phyloP scores from a whole-genome alignment of 2,888 invertebrate species.

The Plagiodera versicolora region DNA sequence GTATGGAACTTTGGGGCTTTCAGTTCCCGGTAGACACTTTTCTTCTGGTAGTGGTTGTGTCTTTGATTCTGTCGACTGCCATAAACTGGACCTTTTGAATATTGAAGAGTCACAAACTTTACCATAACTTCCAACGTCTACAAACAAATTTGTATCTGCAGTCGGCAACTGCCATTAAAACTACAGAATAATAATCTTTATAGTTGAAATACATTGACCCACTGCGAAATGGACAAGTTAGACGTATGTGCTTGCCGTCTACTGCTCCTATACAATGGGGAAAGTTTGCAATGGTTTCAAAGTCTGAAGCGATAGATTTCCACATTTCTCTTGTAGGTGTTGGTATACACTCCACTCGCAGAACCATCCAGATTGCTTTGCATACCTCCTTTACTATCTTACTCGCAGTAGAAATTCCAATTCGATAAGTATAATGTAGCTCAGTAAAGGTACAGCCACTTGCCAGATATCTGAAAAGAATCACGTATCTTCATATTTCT shows the following conservation, averaged over 20 bases:
- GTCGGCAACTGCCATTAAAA: conserved; percentile 7
- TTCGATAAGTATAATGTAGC: conserved; percentile 16
- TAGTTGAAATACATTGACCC: conserved; percentile 12
- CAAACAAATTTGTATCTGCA: conserved; percentile 5
- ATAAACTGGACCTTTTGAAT: conserved; percentile 3
- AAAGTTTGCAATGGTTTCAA: background rate
- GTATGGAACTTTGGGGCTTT: background rate
- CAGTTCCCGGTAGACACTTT: conserved; percentile 2
- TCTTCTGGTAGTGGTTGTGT: background rate
- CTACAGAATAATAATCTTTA: conserved; percentile 10
- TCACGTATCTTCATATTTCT: conserved; percentile 8
- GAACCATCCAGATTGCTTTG: conserved; percentile 11
- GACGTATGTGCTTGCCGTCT: conserved; percentile 9
- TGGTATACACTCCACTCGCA: too few relatives aligned
- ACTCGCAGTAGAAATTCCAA: conserved; percentile 17
- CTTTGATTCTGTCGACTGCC: background rate
- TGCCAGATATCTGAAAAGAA: conserved; percentile 23
- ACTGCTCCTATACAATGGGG: conserved; percentile 10
- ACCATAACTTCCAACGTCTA: conserved; percentile 12
- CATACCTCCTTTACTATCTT: conserved; percentile 14
- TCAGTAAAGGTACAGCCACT: conserved; percentile 21
- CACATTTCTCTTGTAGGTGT: conserved; percentile 1
- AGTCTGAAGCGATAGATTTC: conserved; percentile 7
- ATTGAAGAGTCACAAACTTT: conserved; percentile 11
- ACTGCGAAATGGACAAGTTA: conserved; percentile 4